phyloP scores from a whole-genome alignment of 1,140 invertebrate genomes.

The Helicorthomorpha holstii region DNA sequence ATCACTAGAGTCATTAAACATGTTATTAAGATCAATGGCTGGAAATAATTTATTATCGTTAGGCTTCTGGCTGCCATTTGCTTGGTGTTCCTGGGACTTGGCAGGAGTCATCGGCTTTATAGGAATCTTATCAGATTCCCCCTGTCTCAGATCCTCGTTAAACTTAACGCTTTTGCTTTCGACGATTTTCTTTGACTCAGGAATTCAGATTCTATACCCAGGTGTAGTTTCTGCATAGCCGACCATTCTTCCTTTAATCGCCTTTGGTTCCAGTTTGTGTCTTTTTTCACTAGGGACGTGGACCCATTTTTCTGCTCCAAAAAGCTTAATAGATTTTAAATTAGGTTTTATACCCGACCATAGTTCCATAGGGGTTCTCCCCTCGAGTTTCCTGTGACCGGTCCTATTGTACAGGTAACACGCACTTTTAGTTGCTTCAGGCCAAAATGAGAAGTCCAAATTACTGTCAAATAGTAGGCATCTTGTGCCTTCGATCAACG shows the following conservation, averaged over 20 bases:
- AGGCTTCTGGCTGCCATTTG: background rate
- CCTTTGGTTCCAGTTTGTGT: slow-evolving; percentile 10
- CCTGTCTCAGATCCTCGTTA: slow-evolving; percentile 1
- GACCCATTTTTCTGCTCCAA: slow-evolving; percentile 4
- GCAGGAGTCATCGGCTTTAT: background rate
- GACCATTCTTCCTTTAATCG: slow-evolving; percentile 1
- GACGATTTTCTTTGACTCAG: background rate
- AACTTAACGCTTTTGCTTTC: background rate
- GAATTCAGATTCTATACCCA: slow-evolving; percentile 8
- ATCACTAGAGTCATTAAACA: background rate
- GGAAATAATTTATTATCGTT: background rate
- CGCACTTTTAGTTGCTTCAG: slow-evolving; percentile 12
- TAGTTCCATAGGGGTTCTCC: too few species aligned
- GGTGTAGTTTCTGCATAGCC: slow-evolving; percentile 5
- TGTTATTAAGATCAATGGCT: background rate
- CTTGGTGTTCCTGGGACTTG: background rate
- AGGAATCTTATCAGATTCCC: background rate
- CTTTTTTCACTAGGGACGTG: slow-evolving; percentile 8
- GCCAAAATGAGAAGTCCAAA: slow-evolving; percentile 13
- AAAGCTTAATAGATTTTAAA: slow-evolving; percentile 1
- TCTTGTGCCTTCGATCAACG: slow-evolving; percentile 9
- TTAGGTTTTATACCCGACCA: slow-evolving; percentile 3
- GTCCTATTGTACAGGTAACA: slow-evolving; percentile 9
- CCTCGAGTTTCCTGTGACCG: background rate
- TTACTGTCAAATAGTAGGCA: slow-evolving; percentile 10